Evolutionary conservation across 1,140 invertebrate species (phyloP), one percentile per base, ranked within the genome.

Genomic region (Apis dorsata): DNA sequence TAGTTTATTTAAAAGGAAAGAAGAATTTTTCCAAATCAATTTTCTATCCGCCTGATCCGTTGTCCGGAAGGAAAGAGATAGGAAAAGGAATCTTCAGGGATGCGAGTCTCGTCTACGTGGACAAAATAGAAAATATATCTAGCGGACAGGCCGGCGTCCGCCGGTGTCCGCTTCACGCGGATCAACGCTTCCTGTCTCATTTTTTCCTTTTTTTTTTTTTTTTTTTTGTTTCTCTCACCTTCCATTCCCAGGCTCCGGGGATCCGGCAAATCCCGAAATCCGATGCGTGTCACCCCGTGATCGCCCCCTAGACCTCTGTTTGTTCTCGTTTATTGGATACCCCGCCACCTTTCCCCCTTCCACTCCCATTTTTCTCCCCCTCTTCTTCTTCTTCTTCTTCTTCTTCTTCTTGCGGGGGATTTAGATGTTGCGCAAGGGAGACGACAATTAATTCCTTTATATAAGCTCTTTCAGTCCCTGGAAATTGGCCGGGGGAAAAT

Each of bases 71-170:
- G 65, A 13, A 7, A 49, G 24, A 28, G 19, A 69, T 24, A 79
- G 71, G 66, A 51, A 53, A 79, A 53, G 5, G 13, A 8, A 28
- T 11, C 7, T 15, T 53, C 65, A 71, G 57, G 66, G 77, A 86
- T 86, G 80, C 85, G 15, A 21, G 59, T 60, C 85, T 76, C 85
- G 85, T 86, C 13, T 59, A 44, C 60, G 17, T 15, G 24, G n/a
- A 51, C 63, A 78, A 72, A 86, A 86, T 83, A 62, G 81, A 76
- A 86, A 79, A 87, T 87, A 87, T 86, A 87, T 87, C 85, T 84
- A n/a, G 55, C 59, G 34, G n/a, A 15, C 69, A 3, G 53, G 12
- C 57, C 76, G 86, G 84, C 76, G 74, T 71, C 55, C 71, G 57
- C 24, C 62, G 59, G 65, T 87, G 84, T 84, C 81, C 72, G 81